Percentiles rank a stretch among this genome's conserved stretches.
phyloP scores from a whole-genome alignment of 2,113 vertebrate species.

The Hemiprocne comata region DNA sequence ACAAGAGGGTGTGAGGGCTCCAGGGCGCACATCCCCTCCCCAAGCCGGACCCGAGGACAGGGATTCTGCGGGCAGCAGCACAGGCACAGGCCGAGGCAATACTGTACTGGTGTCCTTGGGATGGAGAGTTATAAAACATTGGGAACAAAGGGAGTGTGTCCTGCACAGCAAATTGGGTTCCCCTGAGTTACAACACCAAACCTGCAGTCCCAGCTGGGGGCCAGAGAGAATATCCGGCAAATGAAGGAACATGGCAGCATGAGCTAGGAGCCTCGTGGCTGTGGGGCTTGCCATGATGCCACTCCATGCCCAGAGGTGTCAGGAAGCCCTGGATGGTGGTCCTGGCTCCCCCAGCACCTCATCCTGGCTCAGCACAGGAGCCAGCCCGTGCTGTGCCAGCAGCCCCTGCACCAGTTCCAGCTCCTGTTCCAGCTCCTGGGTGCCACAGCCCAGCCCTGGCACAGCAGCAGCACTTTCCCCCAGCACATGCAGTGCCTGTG shows the following conservation, averaged over 20 bases:
- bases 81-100: not conserved
- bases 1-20: not conserved
- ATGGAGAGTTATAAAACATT: not conserved
- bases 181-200: not conserved
- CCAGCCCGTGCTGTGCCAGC: constrained; percentile 70
- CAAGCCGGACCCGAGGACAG: not conserved
- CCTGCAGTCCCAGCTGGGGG: not conserved
- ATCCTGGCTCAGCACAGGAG: not conserved
- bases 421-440: constrained; percentile 51
- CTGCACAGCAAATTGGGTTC: accelerated
- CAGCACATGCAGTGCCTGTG: constrained; percentile 44
- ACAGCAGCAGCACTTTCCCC: not conserved
- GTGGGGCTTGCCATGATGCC: accelerated
- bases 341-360: accelerated
- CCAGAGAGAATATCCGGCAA: not conserved
- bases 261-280: not conserved
- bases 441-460: constrained; percentile 4
- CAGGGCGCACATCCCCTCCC: accelerated
- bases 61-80: not conserved
- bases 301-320: not conserved
- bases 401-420: constrained; percentile 53
- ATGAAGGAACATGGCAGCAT: accelerated
- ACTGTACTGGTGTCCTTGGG: not conserved
- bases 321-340: not conserved
- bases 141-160: not conserved